Base-by-base conservation (phyloP, 2,888 invertebrate species). In the Dioctria linearis region DNA sequence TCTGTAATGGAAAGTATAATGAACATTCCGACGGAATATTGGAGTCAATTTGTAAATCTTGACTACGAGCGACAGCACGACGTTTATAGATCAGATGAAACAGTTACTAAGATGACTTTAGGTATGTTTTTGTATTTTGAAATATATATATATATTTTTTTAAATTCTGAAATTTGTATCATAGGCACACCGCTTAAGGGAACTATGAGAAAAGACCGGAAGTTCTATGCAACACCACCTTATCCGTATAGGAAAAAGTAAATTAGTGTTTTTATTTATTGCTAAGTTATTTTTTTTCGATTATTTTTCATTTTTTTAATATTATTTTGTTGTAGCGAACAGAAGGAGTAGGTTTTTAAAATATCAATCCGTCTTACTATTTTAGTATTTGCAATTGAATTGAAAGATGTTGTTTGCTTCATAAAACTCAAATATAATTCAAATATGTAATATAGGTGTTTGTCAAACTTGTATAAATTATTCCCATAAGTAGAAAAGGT, bases 21-120 rank as follows among this genome's bases (percentile, higher is more conserved):
- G 75, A 92, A 91, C 63, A 90, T 96, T 82, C 93, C 94, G 0
- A 90, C 91, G 0, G 94, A 94, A 85, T 96, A 94, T 89, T 96
- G 95, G 95, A 90, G 91, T 46, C 76, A 76, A 9, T 76, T 63
- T 76, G 49, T 76, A 25, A 63, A 25, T 9, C 63, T 91, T 91
- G 87, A 87, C 61, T 75, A 54, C 5, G 83, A 40, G 76, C 81
- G 79, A 82, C 83, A 25, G 81, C 83, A 59, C 57, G 84, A 46
- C 82, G 37, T 43, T 9, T 39, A 1, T 4, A 5, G 59, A 85
- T 85, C 66, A 86, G 88, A 79, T 79, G 84, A 2, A 59, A 86
- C 3, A 85, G 42, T 49, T 25, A 43, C 49, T 37, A 78, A 87
- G 65, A 85, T 87, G 2, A 73, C 86, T 9, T 88, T 88, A 83